phyloP scores from a whole-genome alignment of 2,113 vertebrate species.

The Baryphthengus martii region DNA sequence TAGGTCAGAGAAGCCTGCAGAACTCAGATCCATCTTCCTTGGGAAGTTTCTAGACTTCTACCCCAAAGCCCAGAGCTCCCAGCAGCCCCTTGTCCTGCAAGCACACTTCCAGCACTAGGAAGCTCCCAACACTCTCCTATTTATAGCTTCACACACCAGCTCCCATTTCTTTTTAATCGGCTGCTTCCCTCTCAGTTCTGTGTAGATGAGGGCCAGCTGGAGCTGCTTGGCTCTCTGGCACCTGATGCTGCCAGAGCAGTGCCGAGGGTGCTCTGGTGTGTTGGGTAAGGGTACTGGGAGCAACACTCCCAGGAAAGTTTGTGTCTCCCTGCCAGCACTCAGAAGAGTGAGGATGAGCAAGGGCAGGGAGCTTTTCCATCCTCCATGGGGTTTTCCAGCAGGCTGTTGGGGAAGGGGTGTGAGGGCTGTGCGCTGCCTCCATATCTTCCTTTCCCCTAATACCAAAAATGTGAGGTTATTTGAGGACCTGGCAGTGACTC shows the following conservation, averaged over 20 bases:
- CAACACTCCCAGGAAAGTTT: background rate
- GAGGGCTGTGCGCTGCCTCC: background rate
- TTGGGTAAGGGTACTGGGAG: background rate
- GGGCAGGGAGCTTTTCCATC: background rate
- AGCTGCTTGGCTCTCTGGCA: background rate
- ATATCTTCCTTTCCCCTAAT: background rate
- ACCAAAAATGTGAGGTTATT: background rate
- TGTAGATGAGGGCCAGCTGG: background rate
- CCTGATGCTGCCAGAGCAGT: background rate
- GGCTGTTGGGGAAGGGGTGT: no score
- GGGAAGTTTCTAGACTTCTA: background rate
- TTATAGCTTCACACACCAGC: background rate
- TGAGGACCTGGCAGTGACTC: background rate
- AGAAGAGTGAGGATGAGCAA: background rate
- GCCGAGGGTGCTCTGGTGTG: accelerated
- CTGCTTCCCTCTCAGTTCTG: background rate
- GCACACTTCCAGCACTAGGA: background rate
- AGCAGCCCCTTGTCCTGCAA: background rate
- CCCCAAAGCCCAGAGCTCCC: background rate
- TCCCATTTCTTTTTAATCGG: background rate
- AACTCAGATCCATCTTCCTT: background rate
- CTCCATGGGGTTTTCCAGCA: no score
- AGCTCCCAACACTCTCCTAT: background rate
- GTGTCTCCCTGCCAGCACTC: background rate
- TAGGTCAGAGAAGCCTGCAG: background rate